Conservation (phyloP, 2,888 invertebrate genomes). For the Nowickia ferox region DNA sequence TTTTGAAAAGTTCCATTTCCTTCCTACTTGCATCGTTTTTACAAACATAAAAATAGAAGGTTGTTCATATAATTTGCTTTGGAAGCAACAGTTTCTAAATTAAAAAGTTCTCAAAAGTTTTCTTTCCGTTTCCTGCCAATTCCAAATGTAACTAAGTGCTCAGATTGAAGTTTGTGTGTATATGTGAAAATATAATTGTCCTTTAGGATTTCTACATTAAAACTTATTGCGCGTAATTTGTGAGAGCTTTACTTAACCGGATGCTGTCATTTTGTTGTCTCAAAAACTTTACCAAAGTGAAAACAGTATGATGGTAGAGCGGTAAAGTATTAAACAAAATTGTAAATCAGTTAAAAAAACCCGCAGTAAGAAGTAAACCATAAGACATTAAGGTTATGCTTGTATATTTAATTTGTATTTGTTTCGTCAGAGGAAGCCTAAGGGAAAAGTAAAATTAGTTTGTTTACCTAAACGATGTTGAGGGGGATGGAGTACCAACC, state of each 20-base stretch:
- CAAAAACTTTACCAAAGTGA: conserved; percentile 46
- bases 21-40: background rate
- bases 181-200: background rate
- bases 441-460: too few species aligned
- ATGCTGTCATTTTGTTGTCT: conserved; percentile 64
- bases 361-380: background rate
- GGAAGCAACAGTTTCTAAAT: too few species aligned
- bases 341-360: conserved; percentile 17
- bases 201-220: conserved; percentile 13
- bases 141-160: background rate
- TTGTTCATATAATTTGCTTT: background rate
- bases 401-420: too few species aligned
- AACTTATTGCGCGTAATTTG: conserved; percentile 55
- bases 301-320: conserved; percentile 15
- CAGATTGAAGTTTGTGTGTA: background rate
- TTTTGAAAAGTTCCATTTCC: conserved; percentile 17
- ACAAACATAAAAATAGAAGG: conserved; percentile 7
- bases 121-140: background rate
- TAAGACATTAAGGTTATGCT: background rate
- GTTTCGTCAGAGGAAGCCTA: too few species aligned
- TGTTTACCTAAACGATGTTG: too few species aligned
- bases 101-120: conserved; percentile 3
- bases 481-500: too few species aligned
- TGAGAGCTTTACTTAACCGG: conserved; percentile 61
- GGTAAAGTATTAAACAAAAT: conserved; percentile 24